A percentile compares a stretch with the other conserved stretches of the same genome.
Conservation (phyloP, 2,888 invertebrate genomes). For the Seira ritae region DNA sequence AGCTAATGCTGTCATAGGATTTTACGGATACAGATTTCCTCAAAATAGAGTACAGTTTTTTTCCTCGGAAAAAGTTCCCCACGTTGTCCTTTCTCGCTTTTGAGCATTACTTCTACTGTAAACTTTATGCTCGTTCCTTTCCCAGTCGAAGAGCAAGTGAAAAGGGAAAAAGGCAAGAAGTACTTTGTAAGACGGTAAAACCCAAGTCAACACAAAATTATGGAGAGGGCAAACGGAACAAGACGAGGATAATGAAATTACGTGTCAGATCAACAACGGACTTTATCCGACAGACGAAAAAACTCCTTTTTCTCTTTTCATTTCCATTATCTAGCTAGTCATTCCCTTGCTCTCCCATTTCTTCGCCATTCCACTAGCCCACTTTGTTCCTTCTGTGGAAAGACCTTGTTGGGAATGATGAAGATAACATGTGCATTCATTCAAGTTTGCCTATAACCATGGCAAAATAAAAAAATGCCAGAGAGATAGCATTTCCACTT, state of each 20-base stretch:
- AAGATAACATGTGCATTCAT: too few relatives aligned
- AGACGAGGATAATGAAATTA: constrained; percentile 73
- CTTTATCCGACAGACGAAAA: constrained; percentile 72
- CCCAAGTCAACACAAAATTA: constrained; percentile 68
- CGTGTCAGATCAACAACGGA: constrained; percentile 74
- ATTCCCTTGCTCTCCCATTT: constrained; percentile 20
- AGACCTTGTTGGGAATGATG: too few relatives aligned
- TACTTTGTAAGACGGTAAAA: constrained; percentile 14
- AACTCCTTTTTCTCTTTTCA: constrained; percentile 69
- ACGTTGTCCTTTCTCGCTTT: too few relatives aligned
- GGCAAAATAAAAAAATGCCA: too few relatives aligned
- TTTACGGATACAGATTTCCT: too few relatives aligned
- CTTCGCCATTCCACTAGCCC: constrained; percentile 40
- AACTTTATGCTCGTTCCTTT: too few relatives aligned
- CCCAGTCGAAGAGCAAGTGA: constrained; percentile 13
- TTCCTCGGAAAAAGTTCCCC: too few relatives aligned
- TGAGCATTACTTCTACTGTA: too few relatives aligned
- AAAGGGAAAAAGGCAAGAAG: constrained; percentile 27
- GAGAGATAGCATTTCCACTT: too few relatives aligned
- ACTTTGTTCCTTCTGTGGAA: constrained; percentile 50
- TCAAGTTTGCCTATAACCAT: too few relatives aligned
- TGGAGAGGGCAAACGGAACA: constrained; percentile 69
- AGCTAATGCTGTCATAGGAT: too few relatives aligned
- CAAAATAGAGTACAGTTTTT: too few relatives aligned
- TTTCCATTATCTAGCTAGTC: constrained; percentile 68